Evolutionary conservation across 2,888 invertebrate species (phyloP), one percentile per base, ranked within the genome.

Genomic region (Napeogenes sylphis): DNA sequence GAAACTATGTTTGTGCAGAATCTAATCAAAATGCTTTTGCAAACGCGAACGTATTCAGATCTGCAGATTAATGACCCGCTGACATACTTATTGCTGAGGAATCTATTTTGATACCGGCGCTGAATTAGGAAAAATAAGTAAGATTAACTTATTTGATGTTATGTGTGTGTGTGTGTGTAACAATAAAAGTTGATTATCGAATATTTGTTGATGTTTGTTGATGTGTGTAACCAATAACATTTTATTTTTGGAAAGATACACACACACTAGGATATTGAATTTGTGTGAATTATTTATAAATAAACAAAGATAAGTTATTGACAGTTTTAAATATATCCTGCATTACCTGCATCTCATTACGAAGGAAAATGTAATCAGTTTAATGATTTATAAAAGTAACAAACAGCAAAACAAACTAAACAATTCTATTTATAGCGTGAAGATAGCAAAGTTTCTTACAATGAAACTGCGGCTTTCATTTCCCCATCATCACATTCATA

Each of bases 391-490:
- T 45, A 61, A 59, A 65, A 67, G 64, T 63, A 68, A 63, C 60
- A 68, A 68, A 65, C 60, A 59, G 59, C 60, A 59, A 58, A 68
- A 64, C 47, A 60, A 66, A 56, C 64, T 63, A 66, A 66, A 64
- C 65, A 53, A 58, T 67, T 47, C 63, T 60, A 69, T 68, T 66
- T 64, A 65, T 64, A 58, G 65, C 59, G 53, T 57, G 57, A 60
- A 67, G 58, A 63, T 57, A 63, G 61, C 55, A 66, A 66, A 68
- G 63, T 67, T 66, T 63, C 59, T 55, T 21, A 62, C 59, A 63
- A 66, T 70, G 63, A 67, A 66, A 68, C 70, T 69, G 63, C 63
- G 68, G 65, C 64, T 64, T 61, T 65, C 62, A 63, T 63, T 65
- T 47, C 60, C 53, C 58, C 64, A 62, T 69, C 68, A 67, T 69